phyloP scores from a whole-genome alignment of 2,797 vertebrate genomes.

The Microhierax caerulescens region DNA sequence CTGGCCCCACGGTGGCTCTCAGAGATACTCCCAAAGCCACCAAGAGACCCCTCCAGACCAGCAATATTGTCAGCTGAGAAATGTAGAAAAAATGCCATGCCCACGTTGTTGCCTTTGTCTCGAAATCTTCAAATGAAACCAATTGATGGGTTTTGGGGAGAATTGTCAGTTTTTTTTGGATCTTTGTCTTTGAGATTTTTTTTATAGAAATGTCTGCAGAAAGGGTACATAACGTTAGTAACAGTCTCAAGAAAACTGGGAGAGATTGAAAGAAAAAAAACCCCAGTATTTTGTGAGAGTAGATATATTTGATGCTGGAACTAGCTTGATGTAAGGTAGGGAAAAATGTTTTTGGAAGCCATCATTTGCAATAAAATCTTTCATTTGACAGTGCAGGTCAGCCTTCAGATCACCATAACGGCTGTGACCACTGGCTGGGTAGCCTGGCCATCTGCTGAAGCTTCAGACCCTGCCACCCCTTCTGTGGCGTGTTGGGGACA shows the following conservation, averaged over 20 bases:
- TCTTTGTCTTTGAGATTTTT: neutral
- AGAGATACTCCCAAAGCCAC: neutral
- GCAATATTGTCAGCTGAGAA: neutral
- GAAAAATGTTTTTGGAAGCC: neutral
- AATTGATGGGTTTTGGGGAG: neutral
- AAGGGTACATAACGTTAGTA: neutral
- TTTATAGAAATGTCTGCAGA: neutral
- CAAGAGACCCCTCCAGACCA: neutral
- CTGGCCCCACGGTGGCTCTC: accelerated
- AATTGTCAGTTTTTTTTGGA: neutral
- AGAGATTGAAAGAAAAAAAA: neutral
- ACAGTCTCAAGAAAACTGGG: neutral
- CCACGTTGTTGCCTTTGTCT: neutral
- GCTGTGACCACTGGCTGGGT: neutral
- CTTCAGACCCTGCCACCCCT: neutral
- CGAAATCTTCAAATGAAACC: neutral
- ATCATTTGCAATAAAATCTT: neutral
- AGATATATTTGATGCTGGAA: neutral
- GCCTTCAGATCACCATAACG: neutral
- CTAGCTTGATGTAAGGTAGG: neutral
- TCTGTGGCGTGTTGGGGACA: accelerated
- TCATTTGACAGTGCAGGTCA: neutral
- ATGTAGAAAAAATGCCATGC: neutral
- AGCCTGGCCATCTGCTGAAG: neutral
- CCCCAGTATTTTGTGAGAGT: neutral